phyloP scores from a whole-genome alignment of 2,113 vertebrate genomes.

The Toxotes jaculatrix region DNA sequence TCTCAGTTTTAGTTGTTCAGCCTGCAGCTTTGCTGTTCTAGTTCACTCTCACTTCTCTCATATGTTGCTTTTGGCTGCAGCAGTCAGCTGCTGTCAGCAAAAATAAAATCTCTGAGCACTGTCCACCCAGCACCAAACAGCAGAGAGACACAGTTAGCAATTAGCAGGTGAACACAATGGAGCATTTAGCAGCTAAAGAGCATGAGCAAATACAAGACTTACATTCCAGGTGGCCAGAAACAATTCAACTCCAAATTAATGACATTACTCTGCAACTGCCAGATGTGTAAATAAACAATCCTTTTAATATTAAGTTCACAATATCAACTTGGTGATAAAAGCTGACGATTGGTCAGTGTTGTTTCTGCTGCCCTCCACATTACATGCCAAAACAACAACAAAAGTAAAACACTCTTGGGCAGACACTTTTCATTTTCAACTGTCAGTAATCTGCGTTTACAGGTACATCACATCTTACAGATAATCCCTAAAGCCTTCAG shows the following conservation, averaged over 20 bases:
- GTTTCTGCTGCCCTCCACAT: no score
- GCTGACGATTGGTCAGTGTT: no score
- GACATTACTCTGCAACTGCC: neutral
- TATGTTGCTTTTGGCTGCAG: neutral
- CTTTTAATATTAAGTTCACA: neutral
- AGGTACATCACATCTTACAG: neutral
- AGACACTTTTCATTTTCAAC: conserved; percentile 7
- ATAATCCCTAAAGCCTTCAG: conserved; percentile 23
- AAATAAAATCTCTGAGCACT: neutral
- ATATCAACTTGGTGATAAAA: neutral
- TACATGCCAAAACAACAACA: no score
- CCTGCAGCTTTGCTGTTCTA: neutral
- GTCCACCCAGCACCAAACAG: neutral
- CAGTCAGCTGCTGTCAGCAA: neutral
- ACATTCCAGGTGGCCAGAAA: no score
- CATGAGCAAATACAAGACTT: no score
- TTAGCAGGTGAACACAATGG: neutral
- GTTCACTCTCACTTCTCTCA: neutral
- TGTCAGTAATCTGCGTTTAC: neutral
- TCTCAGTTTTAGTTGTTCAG: no score
- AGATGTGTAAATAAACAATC: neutral
- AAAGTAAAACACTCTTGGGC: no score
- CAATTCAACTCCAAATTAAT: no score
- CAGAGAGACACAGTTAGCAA: neutral
- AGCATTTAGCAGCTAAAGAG: no score